A percentile compares a stretch with the other conserved stretches of the same genome.
These are phyloP conservation scores for Eilema depressum DNA, from an alignment of 2,888 invertebrate genomes.

Conservation along the genomic window DNA sequence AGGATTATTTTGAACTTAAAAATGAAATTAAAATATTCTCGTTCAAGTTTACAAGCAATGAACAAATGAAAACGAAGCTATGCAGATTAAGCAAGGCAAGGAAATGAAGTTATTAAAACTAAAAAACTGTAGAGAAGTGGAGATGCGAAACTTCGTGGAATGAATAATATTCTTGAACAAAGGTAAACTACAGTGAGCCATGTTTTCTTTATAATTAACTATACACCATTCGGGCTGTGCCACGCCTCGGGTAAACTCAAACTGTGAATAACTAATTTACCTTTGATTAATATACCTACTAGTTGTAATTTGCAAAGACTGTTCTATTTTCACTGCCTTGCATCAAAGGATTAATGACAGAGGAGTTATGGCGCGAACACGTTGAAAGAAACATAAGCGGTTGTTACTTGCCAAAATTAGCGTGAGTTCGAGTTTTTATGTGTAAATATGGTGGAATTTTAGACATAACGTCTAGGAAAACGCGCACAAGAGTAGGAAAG, in stretches of 20 bases:
- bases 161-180: background rate
- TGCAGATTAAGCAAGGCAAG: background rate
- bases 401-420: no score
- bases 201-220: conserved; percentile 5
- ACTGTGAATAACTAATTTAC: background rate
- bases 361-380: no score
- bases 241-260: background rate
- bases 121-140: background rate
- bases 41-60: background rate
- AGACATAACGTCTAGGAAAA: no score
- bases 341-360: no score
- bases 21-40: background rate
- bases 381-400: no score
- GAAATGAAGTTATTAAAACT: background rate
- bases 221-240: background rate
- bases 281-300: background rate
- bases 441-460: no score
- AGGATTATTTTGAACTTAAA: background rate
- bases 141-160: background rate
- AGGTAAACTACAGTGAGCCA: background rate
- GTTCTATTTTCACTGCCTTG: no score
- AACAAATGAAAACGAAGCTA: background rate
- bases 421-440: no score
- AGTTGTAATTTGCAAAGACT: background rate
- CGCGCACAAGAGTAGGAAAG: no score